Percentiles rank a stretch among this genome's conserved stretches.
phyloP scores from a whole-genome alignment of 2,113 vertebrate species.

The Ceuthmochares aereus region DNA sequence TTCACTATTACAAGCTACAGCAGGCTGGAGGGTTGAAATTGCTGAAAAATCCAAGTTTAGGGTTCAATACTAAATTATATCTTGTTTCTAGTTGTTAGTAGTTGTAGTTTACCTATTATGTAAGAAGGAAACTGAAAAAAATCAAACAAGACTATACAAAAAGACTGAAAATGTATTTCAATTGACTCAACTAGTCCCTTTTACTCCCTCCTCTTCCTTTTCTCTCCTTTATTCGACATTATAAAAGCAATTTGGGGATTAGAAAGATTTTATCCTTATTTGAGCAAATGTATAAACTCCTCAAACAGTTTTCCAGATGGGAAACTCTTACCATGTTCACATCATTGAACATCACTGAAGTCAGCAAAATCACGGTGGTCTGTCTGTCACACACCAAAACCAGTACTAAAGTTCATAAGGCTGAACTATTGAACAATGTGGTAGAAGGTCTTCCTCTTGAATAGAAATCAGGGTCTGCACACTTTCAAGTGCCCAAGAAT shows the following conservation, averaged over 20 bases:
- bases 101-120: neutral
- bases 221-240: neutral
- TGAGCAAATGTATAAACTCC: neutral
- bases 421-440: neutral
- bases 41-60: neutral
- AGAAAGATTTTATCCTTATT: neutral
- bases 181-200: neutral
- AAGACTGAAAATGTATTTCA: neutral
- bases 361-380: neutral
- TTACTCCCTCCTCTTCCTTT: rapidly evolving
- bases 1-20: neutral
- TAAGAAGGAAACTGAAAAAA: neutral
- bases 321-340: neutral
- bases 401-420: neutral
- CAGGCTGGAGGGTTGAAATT: neutral
- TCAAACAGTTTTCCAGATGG: neutral
- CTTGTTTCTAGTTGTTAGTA: neutral
- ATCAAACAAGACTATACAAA: neutral
- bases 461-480: neutral
- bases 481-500: neutral
- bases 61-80: neutral
- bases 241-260: neutral
- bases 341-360: neutral
- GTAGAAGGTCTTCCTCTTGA: neutral
- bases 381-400: neutral